Percentiles rank a stretch among this genome's conserved stretches.
These are phyloP conservation scores for Pocota personata DNA, from an alignment of 2,888 invertebrate species.

Conservation along the genomic window DNA sequence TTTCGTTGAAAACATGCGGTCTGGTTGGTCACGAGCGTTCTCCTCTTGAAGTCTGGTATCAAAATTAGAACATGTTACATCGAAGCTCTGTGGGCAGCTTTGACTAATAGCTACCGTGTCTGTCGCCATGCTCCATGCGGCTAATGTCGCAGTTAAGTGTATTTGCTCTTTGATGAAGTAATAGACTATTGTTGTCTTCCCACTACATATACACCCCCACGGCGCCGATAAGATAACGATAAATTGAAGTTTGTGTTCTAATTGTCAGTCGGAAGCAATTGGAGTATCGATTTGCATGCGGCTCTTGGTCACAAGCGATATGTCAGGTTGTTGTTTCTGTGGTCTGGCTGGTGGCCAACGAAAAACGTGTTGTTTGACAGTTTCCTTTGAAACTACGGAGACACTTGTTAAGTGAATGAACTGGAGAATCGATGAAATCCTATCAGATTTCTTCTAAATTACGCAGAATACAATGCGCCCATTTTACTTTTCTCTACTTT, in stretches of 20 bases:
- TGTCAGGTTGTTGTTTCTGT: not conserved
- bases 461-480: not conserved
- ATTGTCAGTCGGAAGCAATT: not conserved
- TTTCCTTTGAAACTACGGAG: not conserved
- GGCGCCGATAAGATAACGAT: slow-evolving; percentile 26
- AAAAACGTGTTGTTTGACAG: slow-evolving; percentile 11
- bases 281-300: slow-evolving; percentile 23
- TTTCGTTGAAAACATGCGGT: not conserved
- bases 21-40: slow-evolving; percentile 18
- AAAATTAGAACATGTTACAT: not conserved
- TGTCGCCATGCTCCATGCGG: slow-evolving; percentile 19
- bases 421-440: not conserved
- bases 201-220: not conserved
- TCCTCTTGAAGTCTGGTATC: not conserved
- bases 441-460: not conserved
- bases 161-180: not conserved
- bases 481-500: not conserved
- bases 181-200: slow-evolving; percentile 8
- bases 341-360: slow-evolving; percentile 9
- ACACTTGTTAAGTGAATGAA: slow-evolving; percentile 36
- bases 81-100: not conserved
- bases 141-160: slow-evolving; percentile 1
- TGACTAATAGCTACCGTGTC: slow-evolving; percentile 13
- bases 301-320: not conserved
- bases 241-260: not conserved